These are phyloP conservation scores for Ammodytes dubius DNA, from an alignment of 2,113 vertebrate genomes.

Conservation along the genomic window DNA sequence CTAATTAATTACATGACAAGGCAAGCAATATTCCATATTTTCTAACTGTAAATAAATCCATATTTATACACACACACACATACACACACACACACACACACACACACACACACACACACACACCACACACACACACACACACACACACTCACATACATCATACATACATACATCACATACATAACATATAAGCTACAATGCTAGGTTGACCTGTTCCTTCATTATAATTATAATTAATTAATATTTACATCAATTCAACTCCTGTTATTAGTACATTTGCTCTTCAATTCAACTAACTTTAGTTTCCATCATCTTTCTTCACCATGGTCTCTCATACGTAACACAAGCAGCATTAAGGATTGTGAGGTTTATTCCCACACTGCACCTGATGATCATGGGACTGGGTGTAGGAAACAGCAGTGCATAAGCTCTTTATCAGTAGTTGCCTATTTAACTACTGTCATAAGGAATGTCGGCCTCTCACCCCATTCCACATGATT, in stretches of 20 bases:
- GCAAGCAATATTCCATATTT: not conserved
- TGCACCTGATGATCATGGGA: constrained; percentile 69
- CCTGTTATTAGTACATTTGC: no score
- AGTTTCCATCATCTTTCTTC: not conserved
- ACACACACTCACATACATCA: no score
- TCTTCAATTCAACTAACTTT: not conserved
- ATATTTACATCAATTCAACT: no score
- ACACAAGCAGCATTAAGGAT: constrained; percentile 18
- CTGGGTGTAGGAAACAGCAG: constrained; percentile 52
- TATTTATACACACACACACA: no score
- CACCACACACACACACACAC: no score
- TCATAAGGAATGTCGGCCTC: constrained; percentile 76
- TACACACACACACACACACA: no score
- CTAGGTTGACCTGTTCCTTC: no score
- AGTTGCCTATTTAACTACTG: constrained; percentile 62
- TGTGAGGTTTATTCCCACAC: constrained; percentile 56
- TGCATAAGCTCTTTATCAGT: constrained; percentile 77
- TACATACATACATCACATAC: no score
- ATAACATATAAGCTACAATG: no score
- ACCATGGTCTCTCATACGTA: constrained; percentile 1
- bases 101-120: no score
- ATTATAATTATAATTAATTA: no score
- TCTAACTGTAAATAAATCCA: constrained; percentile 15
- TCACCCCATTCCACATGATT: constrained; percentile 63
- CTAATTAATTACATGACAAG: not conserved